Conservation (phyloP, 2,888 invertebrate genomes). For the Thysanoteuthis rhombus region DNA sequence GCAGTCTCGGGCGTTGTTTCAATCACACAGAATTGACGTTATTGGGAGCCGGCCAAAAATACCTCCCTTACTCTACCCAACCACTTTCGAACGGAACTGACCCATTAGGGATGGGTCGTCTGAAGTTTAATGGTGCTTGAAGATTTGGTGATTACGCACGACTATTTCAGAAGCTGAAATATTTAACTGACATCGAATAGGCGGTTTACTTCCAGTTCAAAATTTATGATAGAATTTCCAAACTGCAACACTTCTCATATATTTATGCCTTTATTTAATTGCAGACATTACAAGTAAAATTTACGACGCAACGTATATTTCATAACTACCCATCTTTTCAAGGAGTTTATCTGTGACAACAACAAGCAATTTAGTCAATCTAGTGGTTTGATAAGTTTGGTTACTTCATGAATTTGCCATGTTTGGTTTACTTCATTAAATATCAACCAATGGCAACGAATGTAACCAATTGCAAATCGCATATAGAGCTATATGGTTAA, state of each 20-base stretch:
- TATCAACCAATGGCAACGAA: no score
- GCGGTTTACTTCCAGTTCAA: neutral
- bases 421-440: no score
- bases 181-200: neutral
- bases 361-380: no score
- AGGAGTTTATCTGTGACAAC: no score
- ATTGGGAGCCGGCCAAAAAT: neutral
- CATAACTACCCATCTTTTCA: no score
- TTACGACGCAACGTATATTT: no score
- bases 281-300: no score
- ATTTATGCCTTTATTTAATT: no score
- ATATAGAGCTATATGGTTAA: no score
- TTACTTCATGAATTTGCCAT: no score
- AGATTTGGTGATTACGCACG: neutral
- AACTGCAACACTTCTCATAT: neutral
- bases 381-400: no score
- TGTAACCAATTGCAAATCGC: no score
- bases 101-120: neutral
- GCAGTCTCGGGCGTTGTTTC: neutral
- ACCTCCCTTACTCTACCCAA: neutral
- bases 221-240: neutral
- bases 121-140: neutral
- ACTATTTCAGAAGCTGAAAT: neutral
- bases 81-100: neutral
- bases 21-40: neutral